Base-by-base conservation (phyloP, 2,888 invertebrate genomes). In the Hypercompe scribonia region DNA sequence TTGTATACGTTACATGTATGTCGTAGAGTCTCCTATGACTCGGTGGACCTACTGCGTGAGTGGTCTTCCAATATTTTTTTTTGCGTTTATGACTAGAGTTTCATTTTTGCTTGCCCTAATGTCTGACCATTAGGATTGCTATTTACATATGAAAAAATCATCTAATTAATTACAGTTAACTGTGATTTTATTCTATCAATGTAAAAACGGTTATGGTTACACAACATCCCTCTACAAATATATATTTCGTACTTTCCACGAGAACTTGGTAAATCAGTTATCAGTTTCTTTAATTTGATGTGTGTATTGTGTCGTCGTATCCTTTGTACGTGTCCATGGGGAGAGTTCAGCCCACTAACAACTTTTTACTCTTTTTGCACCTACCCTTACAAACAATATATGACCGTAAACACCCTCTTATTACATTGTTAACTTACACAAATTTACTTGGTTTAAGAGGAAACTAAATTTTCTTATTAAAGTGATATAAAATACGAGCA, bases 331-430 rank as follows among this genome's bases (percentile, higher is more conserved):
- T 50, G 75, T 79, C 74, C 72, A 73, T 8, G 3, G 50, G 50
- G 72, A 73, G 76, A 75, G 77, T 73, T 81, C 84, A 69, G 72
- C 73, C 76, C 76, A 84, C 87, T 85, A 88, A 87, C 87, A 86
- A 80, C 81, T 85, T 84, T 84, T 87, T 81, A 77, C 80, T 77
- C 73, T 74, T 84, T 84, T 84, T 81, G 83, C 80, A n/a, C n/a
- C 86, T 82, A 54, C 84, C 77, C 74, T 73, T 74, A 75, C 68
- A 82, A 89, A 89, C 85, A 87, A 88, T 86, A 88, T 88, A 80
- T 86, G 87, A 78, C 79, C 73, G 78, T 79, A 65, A 63, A 78
- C 79, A 33, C 46, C 64, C 15, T 68, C 42, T 18, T 42, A 67
- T 71, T 61, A 42, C 21, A n/a, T 67, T 39, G 36, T 67, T 39